A percentile compares a stretch with the other conserved stretches of the same genome.
Conservation (phyloP, 2,113 vertebrate genomes). For the Callipepla squamata region DNA sequence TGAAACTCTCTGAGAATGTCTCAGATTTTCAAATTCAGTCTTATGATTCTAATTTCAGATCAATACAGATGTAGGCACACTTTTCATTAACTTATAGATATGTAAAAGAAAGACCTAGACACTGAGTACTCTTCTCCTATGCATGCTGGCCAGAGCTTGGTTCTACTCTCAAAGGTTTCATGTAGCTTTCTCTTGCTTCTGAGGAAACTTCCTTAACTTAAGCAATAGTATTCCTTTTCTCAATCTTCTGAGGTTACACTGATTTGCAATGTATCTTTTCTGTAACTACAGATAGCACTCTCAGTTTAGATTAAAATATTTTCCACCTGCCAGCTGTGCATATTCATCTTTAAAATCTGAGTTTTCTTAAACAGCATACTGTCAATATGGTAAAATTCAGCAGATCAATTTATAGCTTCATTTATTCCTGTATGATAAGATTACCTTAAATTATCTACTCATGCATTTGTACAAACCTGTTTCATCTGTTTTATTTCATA, state of each 20-base stretch:
- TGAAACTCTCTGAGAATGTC: background rate
- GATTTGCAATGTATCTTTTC: background rate
- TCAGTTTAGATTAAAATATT: background rate
- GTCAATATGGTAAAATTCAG: background rate
- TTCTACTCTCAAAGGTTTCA: background rate
- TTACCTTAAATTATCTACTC: background rate
- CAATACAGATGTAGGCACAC: background rate
- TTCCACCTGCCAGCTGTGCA: background rate
- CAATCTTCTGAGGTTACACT: background rate
- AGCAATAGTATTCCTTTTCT: background rate
- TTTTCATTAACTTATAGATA: background rate
- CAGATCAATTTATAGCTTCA: background rate
- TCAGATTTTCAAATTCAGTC: background rate
- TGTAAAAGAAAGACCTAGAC: background rate
- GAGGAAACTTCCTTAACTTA: background rate
- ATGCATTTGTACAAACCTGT: background rate
- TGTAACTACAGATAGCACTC: background rate
- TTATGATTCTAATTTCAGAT: background rate
- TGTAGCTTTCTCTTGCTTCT: background rate
- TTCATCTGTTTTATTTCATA: background rate
- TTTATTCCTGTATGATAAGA: background rate
- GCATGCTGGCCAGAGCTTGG: background rate
- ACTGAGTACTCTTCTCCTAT: background rate
- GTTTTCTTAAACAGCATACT: background rate
- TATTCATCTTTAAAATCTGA: background rate